Base-by-base conservation (phyloP, 2,888 invertebrate species). In the Bugulina stolonifera region DNA sequence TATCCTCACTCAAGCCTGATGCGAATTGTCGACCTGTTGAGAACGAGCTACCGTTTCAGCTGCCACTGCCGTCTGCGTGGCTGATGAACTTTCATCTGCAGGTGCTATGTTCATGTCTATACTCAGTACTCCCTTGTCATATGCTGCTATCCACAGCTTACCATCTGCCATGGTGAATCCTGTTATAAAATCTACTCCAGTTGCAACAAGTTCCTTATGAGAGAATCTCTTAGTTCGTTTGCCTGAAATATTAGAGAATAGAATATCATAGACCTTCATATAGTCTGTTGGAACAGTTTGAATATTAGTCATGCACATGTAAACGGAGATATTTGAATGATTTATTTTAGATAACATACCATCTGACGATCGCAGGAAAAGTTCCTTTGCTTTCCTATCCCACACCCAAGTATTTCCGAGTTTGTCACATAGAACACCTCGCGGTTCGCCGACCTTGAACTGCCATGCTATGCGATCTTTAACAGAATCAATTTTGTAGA, bases 351-450 rank as follows among this genome's bases (percentile, higher is more conserved):
- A n/a, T n/a, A n/a, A n/a, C 43, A 10, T 43, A 43, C 43, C 43
- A 43, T 43, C 43, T 10, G 43, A 43, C 5, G 43, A 43, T 43
- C 43, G 43, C 5, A 43, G 43, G 10, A 43, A 5, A 5, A 43
- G 43, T 43, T 43, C 43, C 43, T 43, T 43, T 5, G 43, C 5
- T 5, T 43, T 43, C 18, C 18, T 43, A 10, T 5, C 43, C 43
- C 43, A 43, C 43, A 43, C 43, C 43, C 43, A 43, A 10, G 18
- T 43, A 18, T 43, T 43, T 5, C 43, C 43, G 43, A 43, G 43
- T 29, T 64, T 64, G 32, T 64, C 64, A 32, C 64, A 64, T 27
- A 25, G 32, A 32, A 64, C 64, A 14, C 64, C 64, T 3, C 64
- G 27, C n/a, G 64, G 64, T 14, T 22, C 10, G 14, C 3, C 32